phyloP scores from a whole-genome alignment of 2,888 invertebrate genomes.

The Drosophila putrida region DNA sequence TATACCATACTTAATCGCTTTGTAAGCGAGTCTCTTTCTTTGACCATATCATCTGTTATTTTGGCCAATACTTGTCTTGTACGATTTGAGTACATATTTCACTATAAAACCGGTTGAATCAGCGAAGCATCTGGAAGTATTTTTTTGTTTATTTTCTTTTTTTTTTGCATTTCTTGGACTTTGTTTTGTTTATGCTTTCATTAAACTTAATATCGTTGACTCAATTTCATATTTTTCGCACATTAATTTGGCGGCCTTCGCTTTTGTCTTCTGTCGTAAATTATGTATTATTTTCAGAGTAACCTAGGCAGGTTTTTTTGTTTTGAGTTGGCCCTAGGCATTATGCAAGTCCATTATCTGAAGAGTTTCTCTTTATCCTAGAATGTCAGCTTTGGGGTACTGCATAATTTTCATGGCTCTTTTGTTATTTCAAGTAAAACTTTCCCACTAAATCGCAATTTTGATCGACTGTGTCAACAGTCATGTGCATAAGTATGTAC shows the following conservation, averaged over 20 bases:
- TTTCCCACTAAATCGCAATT: conserved; percentile 24
- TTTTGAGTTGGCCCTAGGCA: conserved; percentile 7
- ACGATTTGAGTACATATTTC: conserved; percentile 13
- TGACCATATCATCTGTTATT: conserved; percentile 10
- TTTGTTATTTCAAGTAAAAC: conserved; percentile 31
- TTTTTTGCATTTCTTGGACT: conserved; percentile 28
- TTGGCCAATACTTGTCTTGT: conserved; percentile 13
- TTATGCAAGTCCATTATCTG: conserved; percentile 54
- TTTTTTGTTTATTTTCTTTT: conserved; percentile 8
- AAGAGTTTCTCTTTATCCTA: conserved; percentile 49
- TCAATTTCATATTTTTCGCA: conserved; percentile 61
- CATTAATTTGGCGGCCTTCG: conserved; percentile 63
- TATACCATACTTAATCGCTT: conserved; percentile 6
- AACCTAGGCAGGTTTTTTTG: conserved; percentile 33
- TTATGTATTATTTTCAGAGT: conserved; percentile 37
- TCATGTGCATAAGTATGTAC: conserved; percentile 12
- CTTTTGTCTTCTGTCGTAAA: conserved; percentile 29
- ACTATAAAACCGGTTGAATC: conserved; percentile 32
- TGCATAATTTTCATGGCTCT: conserved; percentile 22
- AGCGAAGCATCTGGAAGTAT: conserved; percentile 42
- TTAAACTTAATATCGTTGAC: conserved; percentile 46
- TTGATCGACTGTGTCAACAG: conserved; percentile 31
- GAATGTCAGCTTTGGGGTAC: conserved; percentile 39
- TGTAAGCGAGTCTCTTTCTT: neutral
- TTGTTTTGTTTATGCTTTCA: conserved; percentile 39